Base-by-base conservation (phyloP, 1,140 invertebrate genomes). In the Triops cancriformis region DNA sequence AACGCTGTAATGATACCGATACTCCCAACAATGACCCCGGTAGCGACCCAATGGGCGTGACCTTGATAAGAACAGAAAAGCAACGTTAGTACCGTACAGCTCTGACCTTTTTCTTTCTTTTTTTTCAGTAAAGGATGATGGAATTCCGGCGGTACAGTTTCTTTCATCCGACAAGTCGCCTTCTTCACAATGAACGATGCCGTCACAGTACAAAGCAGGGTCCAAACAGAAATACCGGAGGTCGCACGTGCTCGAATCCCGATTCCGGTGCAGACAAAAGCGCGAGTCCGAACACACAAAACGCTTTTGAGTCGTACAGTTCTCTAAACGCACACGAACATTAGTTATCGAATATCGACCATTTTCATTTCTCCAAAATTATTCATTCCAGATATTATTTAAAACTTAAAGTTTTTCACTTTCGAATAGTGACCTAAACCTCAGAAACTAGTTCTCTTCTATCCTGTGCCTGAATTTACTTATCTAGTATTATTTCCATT, bases 131-230 rank as follows among this genome's bases (percentile, higher is more conserved):
- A 64, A n/a, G 6, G 23, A 6, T 64, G 51, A 18, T 23, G 6
- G 14, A 23, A 18, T 64, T 64, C 4, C 23, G 14, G 18, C 23
- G 1, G 27, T 74, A 78, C 78, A 79, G 26, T 51, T 73, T 31
- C 31, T 31, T 74, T 79, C 78, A 41, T 79, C 78, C 18, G 78
- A 79, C 1, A 26, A 31, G 72, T 79, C 78, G 23, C 75, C 75
- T 18, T 79, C 76, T 41, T 79, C 75, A 26, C 78, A 79, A 72
- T 79, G 72, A 4, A 76, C 14, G 26, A 77, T 42, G 26, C 75
- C 78, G 41, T 79, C 78, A 51, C 78, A 79, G 0, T 64, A 18
- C 12, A 78, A 76, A 9, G 72, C 41, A 28, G 75, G 42, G 12
- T 76, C 73, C 28, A 79, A 42, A 37, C 78, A 79, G 27, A 79